Evolutionary conservation across 1,140 invertebrate genomes (phyloP).

Genomic region (Philopotamus ludificatus): DNA sequence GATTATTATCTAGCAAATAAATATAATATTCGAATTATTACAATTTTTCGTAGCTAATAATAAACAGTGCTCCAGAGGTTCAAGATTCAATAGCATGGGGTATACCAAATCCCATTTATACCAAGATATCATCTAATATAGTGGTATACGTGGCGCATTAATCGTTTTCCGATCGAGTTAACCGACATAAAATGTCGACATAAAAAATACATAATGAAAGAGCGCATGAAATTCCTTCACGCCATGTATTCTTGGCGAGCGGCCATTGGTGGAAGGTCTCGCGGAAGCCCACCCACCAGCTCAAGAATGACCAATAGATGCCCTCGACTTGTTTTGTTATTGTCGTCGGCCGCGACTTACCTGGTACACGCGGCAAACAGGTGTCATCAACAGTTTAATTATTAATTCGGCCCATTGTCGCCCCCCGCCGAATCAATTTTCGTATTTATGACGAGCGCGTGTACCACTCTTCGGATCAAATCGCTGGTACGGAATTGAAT

Average conservation of each 20-base stretch:
- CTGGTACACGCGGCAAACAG: not conserved
- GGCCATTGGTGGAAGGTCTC: constrained; percentile 25
- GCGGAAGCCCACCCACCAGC: constrained; percentile 24
- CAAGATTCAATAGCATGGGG: too few species aligned
- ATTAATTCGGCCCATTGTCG: too few species aligned
- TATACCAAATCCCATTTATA: too few species aligned
- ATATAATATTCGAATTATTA: too few species aligned
- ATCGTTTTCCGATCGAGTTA: too few species aligned
- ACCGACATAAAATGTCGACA: too few species aligned
- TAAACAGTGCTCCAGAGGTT: too few species aligned
- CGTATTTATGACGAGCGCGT: not conserved
- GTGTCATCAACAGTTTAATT: too few species aligned
- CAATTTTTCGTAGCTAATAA: too few species aligned
- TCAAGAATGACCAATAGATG: constrained; percentile 33
- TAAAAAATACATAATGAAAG: not conserved
- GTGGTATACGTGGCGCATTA: too few species aligned
- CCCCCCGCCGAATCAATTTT: not conserved
- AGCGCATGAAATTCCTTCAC: constrained; percentile 28
- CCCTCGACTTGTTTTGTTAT: not conserved
- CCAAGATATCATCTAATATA: too few species aligned
- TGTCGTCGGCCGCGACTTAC: not conserved
- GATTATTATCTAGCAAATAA: too few species aligned
- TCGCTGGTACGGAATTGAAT: constrained; percentile 9
- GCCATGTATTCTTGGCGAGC: constrained; percentile 13
- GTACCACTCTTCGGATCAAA: not conserved